phyloP scores from a whole-genome alignment of 2,888 invertebrate genomes.

The Suillia variegata region DNA sequence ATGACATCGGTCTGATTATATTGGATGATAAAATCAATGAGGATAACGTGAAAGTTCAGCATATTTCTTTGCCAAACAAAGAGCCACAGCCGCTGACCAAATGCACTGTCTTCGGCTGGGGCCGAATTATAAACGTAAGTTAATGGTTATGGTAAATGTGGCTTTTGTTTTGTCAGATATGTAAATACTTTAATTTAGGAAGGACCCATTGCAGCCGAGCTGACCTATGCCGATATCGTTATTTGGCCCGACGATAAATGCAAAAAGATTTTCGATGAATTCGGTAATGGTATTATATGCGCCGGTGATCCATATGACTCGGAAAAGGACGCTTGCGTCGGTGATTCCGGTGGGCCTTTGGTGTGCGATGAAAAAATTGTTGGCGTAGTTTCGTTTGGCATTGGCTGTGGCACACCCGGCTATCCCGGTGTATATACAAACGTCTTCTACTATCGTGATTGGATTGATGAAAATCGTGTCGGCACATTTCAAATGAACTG shows the following conservation, averaged over 20 bases:
- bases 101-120: conserved; percentile 43
- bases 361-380: conserved; percentile 29
- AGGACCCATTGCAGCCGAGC: conserved; percentile 19
- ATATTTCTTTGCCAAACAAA: conserved; percentile 14
- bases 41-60: neutral
- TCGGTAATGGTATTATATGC: conserved; percentile 34
- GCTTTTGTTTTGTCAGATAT: too few species aligned
- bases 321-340: conserved; percentile 40
- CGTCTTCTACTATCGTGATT: conserved; percentile 30
- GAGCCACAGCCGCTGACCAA: neutral
- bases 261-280: neutral
- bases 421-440: conserved; percentile 38
- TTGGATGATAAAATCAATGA: conserved; percentile 2
- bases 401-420: conserved; percentile 31
- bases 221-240: conserved; percentile 33
- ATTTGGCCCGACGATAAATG: conserved; percentile 26
- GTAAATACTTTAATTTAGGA: too few species aligned
- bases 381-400: conserved; percentile 45
- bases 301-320: conserved; percentile 30
- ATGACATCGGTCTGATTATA: conserved; percentile 32
- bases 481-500: neutral
- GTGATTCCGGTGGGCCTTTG: conserved; percentile 47
- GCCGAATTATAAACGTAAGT: too few species aligned
- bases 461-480: conserved; percentile 31
- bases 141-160: too few species aligned